Conservation (phyloP, 2,888 invertebrate genomes). For the Ligdia adustata region DNA sequence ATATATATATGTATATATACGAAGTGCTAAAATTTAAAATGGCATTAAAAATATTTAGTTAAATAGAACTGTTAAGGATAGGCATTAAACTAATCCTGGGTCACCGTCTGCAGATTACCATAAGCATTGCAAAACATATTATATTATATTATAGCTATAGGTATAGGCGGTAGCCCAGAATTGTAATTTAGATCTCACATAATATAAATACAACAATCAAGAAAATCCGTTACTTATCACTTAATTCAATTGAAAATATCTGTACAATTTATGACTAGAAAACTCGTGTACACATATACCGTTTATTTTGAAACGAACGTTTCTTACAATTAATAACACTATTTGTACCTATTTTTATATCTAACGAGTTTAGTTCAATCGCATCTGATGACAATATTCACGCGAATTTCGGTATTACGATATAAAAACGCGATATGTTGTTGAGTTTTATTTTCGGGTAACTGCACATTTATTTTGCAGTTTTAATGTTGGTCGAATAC, state of each 20-base stretch:
- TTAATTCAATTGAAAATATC: slow-evolving; percentile 63
- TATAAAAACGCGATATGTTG: slow-evolving; percentile 6
- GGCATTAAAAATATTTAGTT: too few species aligned
- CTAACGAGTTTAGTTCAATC: slow-evolving; percentile 15
- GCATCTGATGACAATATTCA: slow-evolving; percentile 15
- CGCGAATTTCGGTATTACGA: slow-evolving; percentile 2
- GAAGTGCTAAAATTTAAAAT: too few species aligned
- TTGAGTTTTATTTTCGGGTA: slow-evolving; percentile 1
- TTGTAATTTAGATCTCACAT: slow-evolving; percentile 15
- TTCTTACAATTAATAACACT: slow-evolving; percentile 62
- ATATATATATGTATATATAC: too few species aligned
- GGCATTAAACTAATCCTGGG: slow-evolving; percentile 1
- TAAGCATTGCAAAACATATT: too few species aligned
- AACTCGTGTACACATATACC: slow-evolving; percentile 74
- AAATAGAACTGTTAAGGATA: slow-evolving; percentile 13
- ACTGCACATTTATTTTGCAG: slow-evolving; percentile 8
- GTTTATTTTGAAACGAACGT: slow-evolving; percentile 58
- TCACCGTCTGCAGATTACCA: slow-evolving; percentile 3
- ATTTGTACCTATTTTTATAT: slow-evolving; percentile 62
- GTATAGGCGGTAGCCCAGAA: slow-evolving; percentile 1
- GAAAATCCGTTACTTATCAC: slow-evolving; percentile 61
- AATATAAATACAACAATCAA: slow-evolving; percentile 66
- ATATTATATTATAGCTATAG: too few species aligned
- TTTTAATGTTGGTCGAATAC: slow-evolving; percentile 28
- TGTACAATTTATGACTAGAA: slow-evolving; percentile 80